Percentiles rank a stretch among this genome's conserved stretches.
Conservation (phyloP, 2,113 vertebrate genomes). For the Cyanoderma ruficeps region DNA sequence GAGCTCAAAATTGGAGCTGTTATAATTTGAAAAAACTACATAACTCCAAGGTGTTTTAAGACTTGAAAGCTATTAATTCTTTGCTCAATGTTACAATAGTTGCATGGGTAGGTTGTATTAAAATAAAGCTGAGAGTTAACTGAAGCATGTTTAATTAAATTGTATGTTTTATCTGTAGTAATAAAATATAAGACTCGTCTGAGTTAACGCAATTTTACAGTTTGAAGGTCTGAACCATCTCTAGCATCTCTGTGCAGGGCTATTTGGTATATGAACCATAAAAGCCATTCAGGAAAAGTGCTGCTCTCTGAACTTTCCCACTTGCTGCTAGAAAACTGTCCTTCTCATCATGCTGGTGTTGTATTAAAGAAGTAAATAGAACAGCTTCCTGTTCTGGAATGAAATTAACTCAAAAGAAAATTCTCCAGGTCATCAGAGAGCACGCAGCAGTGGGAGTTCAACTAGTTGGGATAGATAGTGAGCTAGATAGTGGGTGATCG, state of each 20-base stretch:
- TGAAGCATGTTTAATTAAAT: conserved; percentile 35
- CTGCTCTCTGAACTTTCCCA: neutral
- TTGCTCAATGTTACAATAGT: conserved; percentile 10
- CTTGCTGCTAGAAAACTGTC: neutral
- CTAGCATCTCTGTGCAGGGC: neutral
- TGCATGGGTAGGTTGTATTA: conserved; percentile 8
- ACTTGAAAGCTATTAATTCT: conserved; percentile 23
- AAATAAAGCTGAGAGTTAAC: conserved; percentile 28
- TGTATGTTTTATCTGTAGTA: conserved; percentile 30
- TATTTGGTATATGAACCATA: conserved; percentile 27
- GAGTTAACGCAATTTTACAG: conserved; percentile 9
- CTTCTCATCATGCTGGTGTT: neutral
- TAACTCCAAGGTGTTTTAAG: conserved; percentile 2
- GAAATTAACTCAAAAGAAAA: neutral
- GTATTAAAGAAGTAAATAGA: conserved; percentile 14
- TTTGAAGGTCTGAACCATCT: conserved; percentile 29
- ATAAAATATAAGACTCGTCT: conserved; percentile 8
- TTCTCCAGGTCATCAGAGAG: neutral
- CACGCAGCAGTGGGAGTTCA: neutral
- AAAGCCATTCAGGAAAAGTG: neutral
- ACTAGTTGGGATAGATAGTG: too few species aligned
- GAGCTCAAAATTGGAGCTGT: neutral
- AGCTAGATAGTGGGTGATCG: too few species aligned
- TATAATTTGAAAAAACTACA: neutral
- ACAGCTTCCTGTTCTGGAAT: neutral